Conservation (phyloP, 2,113 vertebrate species). For the Riparia riparia region DNA sequence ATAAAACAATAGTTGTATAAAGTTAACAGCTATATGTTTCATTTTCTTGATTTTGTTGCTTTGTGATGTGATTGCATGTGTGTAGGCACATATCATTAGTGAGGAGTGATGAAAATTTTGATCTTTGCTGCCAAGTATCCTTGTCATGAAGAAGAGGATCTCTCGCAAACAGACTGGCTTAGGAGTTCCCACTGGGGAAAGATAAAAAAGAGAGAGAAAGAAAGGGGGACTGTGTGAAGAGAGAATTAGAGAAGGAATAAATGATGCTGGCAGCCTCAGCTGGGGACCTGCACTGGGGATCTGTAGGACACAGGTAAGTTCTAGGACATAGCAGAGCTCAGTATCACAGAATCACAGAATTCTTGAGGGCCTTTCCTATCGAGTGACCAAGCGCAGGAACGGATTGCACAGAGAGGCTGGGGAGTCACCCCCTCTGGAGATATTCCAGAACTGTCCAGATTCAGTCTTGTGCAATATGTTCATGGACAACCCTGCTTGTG, state of each 20-base stretch:
- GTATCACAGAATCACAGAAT: neutral
- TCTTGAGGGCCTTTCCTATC: neutral
- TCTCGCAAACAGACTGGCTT: neutral
- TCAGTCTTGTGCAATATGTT: neutral
- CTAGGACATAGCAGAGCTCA: neutral
- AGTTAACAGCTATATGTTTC: neutral
- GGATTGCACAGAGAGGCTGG: neutral
- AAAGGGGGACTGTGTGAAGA: neutral
- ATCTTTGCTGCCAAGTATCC: no score
- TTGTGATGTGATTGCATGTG: fast-evolving
- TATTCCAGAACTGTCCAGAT: neutral
- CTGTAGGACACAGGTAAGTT: neutral
- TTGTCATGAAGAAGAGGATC: neutral
- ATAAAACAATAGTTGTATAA: neutral
- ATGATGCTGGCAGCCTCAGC: neutral
- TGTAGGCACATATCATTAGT: neutral
- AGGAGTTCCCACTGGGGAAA: fast-evolving
- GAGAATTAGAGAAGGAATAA: neutral
- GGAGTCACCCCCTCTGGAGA: neutral
- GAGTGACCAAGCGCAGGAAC: neutral
- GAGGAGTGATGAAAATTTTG: neutral
- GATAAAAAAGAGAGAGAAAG: neutral
- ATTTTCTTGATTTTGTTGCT: neutral
- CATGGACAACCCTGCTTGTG: neutral
- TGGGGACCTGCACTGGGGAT: neutral